phyloP scores from a whole-genome alignment of 2,797 vertebrate genomes.

The Hemitrygon akajei region DNA sequence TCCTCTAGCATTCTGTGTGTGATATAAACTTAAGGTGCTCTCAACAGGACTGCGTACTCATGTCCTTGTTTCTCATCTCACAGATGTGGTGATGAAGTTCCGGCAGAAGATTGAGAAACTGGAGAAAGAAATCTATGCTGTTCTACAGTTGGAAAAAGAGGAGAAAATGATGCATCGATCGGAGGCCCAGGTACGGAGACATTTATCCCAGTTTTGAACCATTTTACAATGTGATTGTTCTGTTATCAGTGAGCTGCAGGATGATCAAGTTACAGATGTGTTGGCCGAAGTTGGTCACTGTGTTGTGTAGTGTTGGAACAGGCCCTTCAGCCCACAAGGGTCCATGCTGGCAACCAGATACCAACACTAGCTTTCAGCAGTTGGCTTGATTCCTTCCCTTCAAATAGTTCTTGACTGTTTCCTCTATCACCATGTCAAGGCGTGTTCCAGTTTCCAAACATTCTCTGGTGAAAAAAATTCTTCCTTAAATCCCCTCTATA shows the following conservation, averaged over 20 bases:
- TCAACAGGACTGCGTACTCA: fast-evolving
- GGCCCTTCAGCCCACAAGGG: too few species aligned
- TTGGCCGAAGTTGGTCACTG: not conserved
- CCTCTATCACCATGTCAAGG: too few species aligned
- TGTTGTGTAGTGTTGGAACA: too few species aligned
- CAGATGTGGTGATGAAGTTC: slow-evolving; percentile 90
- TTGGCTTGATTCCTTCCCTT: too few species aligned
- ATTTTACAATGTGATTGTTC: not conserved
- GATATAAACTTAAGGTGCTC: not conserved
- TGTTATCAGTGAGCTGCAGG: not conserved
- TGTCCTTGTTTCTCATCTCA: not conserved
- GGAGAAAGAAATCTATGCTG: slow-evolving; percentile 84
- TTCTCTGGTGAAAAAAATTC: too few species aligned
- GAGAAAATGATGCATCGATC: slow-evolving; percentile 81
- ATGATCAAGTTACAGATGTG: not conserved
- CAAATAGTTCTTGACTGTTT: too few species aligned
- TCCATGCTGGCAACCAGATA: too few species aligned
- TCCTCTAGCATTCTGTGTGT: too few species aligned
- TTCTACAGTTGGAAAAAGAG: slow-evolving; percentile 79
- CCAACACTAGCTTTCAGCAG: too few species aligned
- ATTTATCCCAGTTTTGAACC: too few species aligned
- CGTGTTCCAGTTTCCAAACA: too few species aligned
- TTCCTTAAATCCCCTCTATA: too few species aligned
- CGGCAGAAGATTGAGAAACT: slow-evolving; percentile 80
- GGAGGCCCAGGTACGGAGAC: slow-evolving; percentile 71